Percentiles rank a stretch among this genome's conserved stretches.
These are phyloP conservation scores for Tetranychus truncatus DNA, from an alignment of 2,888 invertebrate species.

Conservation along the genomic window DNA sequence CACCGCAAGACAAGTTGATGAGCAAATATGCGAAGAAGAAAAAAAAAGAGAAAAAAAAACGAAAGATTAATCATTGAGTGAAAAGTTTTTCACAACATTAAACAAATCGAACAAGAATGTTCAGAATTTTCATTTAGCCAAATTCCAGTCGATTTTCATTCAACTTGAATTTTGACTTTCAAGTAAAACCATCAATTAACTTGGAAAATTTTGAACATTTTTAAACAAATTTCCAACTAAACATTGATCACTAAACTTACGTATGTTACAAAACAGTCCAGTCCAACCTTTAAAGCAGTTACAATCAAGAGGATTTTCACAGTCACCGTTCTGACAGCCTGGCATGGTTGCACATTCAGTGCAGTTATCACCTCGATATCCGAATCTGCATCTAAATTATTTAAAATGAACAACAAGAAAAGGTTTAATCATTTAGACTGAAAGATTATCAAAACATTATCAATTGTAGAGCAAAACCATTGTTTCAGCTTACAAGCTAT, in stretches of 20 bases:
- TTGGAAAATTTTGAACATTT: not conserved
- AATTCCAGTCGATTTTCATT: too few relatives aligned
- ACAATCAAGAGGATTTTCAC: conserved; percentile 73
- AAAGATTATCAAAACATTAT: too few relatives aligned
- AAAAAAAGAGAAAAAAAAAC: not conserved
- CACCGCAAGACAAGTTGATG: not conserved
- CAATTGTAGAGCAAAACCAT: too few relatives aligned
- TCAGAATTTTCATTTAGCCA: too few relatives aligned
- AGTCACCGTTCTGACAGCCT: conserved; percentile 74
- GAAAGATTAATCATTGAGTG: not conserved
- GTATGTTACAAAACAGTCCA: conserved; percentile 49
- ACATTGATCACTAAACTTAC: conserved; percentile 41
- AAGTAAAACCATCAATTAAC: not conserved
- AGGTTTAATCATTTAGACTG: not conserved
- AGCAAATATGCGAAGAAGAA: not conserved
- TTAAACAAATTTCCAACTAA: not conserved
- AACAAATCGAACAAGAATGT: too few relatives aligned
- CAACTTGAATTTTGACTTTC: not conserved
- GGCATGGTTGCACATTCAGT: conserved; percentile 69
- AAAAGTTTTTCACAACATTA: too few relatives aligned
- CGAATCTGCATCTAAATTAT: conserved; percentile 9
- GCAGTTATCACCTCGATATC: conserved; percentile 49
- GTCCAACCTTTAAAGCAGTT: conserved; percentile 74
- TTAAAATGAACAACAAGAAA: not conserved
- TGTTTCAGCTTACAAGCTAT: too few relatives aligned